Evolutionary conservation across 2,113 vertebrate genomes (phyloP), one percentile per base, ranked within the genome.

Genomic region (Peromyscus californicus): DNA sequence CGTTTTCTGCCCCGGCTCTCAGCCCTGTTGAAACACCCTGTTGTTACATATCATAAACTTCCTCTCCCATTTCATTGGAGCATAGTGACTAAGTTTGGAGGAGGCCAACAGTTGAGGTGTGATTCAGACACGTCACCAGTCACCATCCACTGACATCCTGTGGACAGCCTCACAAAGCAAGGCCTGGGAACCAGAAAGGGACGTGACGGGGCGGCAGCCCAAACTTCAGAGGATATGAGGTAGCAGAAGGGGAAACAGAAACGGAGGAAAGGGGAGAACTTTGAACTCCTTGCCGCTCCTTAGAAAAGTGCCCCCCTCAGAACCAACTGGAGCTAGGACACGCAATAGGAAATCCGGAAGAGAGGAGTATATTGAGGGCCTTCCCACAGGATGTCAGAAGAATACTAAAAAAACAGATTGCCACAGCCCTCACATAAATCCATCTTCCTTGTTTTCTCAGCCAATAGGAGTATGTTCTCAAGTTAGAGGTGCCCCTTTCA

Each of bases 1-100:
- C 94, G 7, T 89, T 97, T 97, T 98, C 97, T 98, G 96, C 78
- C 96, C 95, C 91, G 90, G 93, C 95, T 84, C 11, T 93, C 72
- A 67, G 84, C 95, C 92, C 96, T 92, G 15, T 3, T 82, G 96
- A 97, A 98, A 93, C 96, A 97, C 97, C 92, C 96, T 95, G 89
- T 97, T 97, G 94, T 94, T 98, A 91, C 88, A 88, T 42, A 96
- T 93, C 95, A 29, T 91, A 90, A 96, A 96, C 89, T 90, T 97
- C 79, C 96, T 98, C 97, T 97, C 89, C 96, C 96, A 4, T 97
- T 82, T 96, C 97, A 93, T 2, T 42, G 97, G 39, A 76, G 91
- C 97, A 93, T 11, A 74, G 95, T 91, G 95, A 93, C 93, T 97
- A 74, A 42, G 65, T 97, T 91, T 94, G 1, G 3, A 82, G 0